A percentile compares a stretch with the other conserved stretches of the same genome.
phyloP scores from a whole-genome alignment of 2,797 vertebrate species.

The Lagocephalus sceleratus region DNA sequence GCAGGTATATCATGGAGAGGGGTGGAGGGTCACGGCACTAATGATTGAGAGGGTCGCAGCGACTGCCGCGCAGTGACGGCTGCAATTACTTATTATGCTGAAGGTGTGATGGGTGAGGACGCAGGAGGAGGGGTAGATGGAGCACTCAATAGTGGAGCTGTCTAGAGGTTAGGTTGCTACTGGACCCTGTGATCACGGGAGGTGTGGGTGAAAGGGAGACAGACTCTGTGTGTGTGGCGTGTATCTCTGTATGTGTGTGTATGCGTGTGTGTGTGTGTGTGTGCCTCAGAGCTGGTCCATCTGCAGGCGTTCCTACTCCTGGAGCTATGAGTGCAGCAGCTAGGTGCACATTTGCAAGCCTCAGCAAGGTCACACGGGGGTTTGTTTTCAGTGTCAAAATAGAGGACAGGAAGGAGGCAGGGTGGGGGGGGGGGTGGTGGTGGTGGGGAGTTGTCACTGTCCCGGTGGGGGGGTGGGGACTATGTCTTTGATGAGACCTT shows the following conservation, averaged over 20 bases:
- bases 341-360: conserved; percentile 33
- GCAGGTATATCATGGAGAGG: conserved; percentile 2
- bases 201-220: conserved; percentile 18
- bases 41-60: conserved; percentile 35
- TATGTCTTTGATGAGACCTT: conserved; percentile 61
- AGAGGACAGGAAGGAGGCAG: conserved; percentile 36
- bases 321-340: conserved; percentile 6
- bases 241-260: conserved; percentile 5
- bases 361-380: conserved; percentile 53
- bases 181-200: conserved; percentile 53
- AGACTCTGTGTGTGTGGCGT: conserved; percentile 12
- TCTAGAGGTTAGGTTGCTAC: conserved; percentile 43
- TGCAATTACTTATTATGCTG: conserved; percentile 52
- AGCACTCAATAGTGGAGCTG: conserved; percentile 42
- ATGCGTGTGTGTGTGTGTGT: conserved; percentile 3
- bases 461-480: conserved; percentile 26
- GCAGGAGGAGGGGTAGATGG: conserved; percentile 3
- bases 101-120: conserved; percentile 40
- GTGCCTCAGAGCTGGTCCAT: background rate
- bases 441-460: conserved; percentile 34
- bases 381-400: conserved; percentile 51
- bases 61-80: conserved; percentile 17
- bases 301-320: conserved; percentile 26
- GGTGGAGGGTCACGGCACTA: conserved; percentile 24
- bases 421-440: conserved; percentile 2